These are phyloP conservation scores for Rhizoglyphus robini DNA, from an alignment of 1,140 invertebrate genomes.

Conservation along the genomic window DNA sequence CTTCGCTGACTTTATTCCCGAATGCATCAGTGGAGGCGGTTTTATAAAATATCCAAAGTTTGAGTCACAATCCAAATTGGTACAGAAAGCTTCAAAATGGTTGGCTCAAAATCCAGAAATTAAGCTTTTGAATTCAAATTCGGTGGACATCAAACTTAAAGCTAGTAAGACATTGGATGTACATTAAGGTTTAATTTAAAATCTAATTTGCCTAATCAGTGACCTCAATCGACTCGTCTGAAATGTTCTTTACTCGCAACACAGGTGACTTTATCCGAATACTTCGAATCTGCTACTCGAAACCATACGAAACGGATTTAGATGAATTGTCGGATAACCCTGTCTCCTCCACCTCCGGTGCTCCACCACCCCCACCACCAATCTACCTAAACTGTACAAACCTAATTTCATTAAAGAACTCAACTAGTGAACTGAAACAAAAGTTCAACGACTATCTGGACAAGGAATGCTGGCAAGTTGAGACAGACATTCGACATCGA, in stretches of 20 bases:
- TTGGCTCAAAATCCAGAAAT: constrained; percentile 24
- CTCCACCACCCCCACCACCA: constrained; percentile 7
- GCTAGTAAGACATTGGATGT: constrained; percentile 19
- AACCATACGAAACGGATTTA: constrained; percentile 13
- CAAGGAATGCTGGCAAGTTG: neutral
- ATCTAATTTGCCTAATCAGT: neutral
- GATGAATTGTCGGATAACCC: neutral
- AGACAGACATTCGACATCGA: neutral
- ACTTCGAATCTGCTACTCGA: constrained; percentile 24
- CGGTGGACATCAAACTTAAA: constrained; percentile 27
- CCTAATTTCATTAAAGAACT: neutral
- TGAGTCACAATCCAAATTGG: constrained; percentile 26
- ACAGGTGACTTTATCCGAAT: constrained; percentile 27
- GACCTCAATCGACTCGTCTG: constrained; percentile 8
- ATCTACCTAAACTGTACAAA: constrained; percentile 5
- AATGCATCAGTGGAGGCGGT: constrained; percentile 23
- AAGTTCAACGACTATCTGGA: neutral
- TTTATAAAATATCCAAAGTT: constrained; percentile 26
- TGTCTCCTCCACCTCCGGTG: neutral
- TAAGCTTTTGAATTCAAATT: constrained; percentile 25
- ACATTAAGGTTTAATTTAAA: neutral
- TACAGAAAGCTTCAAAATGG: constrained; percentile 25
- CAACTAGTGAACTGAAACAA: neutral
- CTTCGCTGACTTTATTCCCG: constrained; percentile 26
- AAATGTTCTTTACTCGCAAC: constrained; percentile 22